Evolutionary conservation across 2,797 vertebrate species (phyloP).

Genomic region (Cyclura pinguis): DNA sequence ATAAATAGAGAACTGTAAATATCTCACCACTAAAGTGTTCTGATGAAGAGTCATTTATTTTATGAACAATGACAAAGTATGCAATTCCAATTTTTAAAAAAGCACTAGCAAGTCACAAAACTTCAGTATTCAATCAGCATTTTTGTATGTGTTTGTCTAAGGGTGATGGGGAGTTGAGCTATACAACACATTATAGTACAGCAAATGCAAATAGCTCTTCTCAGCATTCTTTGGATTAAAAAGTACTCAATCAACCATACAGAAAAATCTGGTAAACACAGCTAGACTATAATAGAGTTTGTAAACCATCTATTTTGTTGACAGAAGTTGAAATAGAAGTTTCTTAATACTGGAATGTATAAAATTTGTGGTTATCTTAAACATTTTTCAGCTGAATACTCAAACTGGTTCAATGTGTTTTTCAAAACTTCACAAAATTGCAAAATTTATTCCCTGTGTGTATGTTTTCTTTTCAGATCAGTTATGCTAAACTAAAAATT

Average conservation of each 20-base stretch:
- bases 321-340: neutral
- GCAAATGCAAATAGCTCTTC: constrained; percentile 24
- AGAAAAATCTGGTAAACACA: constrained; percentile 28
- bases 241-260: constrained; percentile 22
- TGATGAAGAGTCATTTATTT: constrained; percentile 35
- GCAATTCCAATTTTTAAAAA: constrained; percentile 19
- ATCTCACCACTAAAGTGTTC: neutral
- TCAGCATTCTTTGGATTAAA: constrained; percentile 37
- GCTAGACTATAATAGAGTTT: neutral
- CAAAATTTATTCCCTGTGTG: neutral
- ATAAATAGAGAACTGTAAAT: constrained; percentile 31
- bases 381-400: constrained; percentile 9
- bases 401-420: neutral
- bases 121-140: constrained; percentile 28
- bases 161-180: neutral
- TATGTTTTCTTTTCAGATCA: neutral
- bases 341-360: neutral
- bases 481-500: neutral
- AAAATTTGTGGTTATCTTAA: neutral
- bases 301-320: constrained; percentile 16
- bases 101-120: neutral
- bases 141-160: neutral
- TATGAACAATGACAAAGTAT: constrained; percentile 32
- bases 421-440: neutral
- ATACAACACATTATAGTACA: neutral